Conservation (phyloP, 2,113 vertebrate species). For the Mastomys coucha region DNA sequence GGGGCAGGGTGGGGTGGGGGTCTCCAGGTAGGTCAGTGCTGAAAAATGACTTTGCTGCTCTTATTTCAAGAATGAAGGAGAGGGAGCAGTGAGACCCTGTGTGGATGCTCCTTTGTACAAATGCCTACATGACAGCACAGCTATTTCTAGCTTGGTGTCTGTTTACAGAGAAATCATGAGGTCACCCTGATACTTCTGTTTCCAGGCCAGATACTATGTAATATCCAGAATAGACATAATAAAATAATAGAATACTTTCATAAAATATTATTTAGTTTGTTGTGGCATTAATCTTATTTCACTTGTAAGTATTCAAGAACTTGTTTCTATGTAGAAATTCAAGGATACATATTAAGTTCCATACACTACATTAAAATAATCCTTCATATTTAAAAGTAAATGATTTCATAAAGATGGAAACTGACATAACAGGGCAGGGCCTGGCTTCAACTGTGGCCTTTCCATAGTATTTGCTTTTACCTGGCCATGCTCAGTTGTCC, state of each 20-base stretch:
- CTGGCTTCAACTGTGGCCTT: slow-evolving; percentile 59
- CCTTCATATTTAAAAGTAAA: not conserved
- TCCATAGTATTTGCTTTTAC: slow-evolving; percentile 44
- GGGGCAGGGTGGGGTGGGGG: no score
- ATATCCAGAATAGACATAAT: not conserved
- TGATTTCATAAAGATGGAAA: not conserved
- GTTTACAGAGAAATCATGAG: not conserved
- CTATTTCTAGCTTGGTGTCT: not conserved
- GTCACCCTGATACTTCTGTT: accelerated
- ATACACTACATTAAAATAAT: not conserved
- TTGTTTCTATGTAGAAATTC: not conserved
- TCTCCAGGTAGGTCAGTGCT: not conserved
- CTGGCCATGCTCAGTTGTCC: slow-evolving; percentile 72
- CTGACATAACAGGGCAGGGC: slow-evolving; percentile 1
- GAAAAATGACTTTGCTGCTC: not conserved
- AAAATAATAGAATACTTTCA: not conserved
- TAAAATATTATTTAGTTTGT: not conserved
- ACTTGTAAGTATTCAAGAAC: not conserved
- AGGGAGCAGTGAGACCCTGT: not conserved
- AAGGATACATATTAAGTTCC: not conserved
- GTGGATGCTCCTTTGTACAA: no score
- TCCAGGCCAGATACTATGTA: not conserved
- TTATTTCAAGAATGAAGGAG: not conserved
- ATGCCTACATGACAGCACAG: accelerated
- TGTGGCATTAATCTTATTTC: not conserved